Evolutionary conservation across 2,113 vertebrate species (phyloP), one percentile per base, ranked within the genome.

Genomic region (Daboia siamensis): DNA sequence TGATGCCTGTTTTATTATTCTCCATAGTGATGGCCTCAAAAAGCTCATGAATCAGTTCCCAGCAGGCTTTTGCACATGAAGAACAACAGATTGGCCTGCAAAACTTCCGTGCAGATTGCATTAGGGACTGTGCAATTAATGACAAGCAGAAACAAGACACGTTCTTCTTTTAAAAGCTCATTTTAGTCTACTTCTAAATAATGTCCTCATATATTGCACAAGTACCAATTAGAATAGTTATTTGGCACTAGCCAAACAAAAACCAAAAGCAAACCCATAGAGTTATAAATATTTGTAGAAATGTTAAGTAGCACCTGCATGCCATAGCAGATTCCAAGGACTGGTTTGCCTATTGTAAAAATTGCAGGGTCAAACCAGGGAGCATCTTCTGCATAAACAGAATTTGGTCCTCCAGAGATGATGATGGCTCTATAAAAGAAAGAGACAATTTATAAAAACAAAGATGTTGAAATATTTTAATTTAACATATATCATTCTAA

Each of bases 311-410:
- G 91, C 90, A 99, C 99, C 99, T 99, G 99, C 99, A 99, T 99
- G 94, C 99, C 99, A 95, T 99, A 99, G 97, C 99, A 99, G 96
- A 99, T 99, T 85, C 99, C 99, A 91, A 99, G 98, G 44, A 99
- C 98, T 0, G 99, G 99, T 85, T 99, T 99, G 93, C 99, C 99
- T 94, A 99, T 98, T 10, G 99, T 99, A 97, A 99, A 99, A 96
- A 99, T 99, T 9, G 99, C 99, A 1, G 99, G 99, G 95, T 99
- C 99, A 24, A 99, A 99, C 99, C 98, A 98, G 0, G 99, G 99
- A 0, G 99, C 99, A 97, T 99, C 99, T 97, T 99, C 99, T 51
- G 99, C 99, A 90, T 99, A 99, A 87, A 99, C 99, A 55, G 99
- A 99, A 92, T 99, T 99, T 90, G 99, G 99, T 93, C 99, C 99